Evolutionary conservation across 2,888 invertebrate species (phyloP).

Genomic region (Keiferia lycopersicella): DNA sequence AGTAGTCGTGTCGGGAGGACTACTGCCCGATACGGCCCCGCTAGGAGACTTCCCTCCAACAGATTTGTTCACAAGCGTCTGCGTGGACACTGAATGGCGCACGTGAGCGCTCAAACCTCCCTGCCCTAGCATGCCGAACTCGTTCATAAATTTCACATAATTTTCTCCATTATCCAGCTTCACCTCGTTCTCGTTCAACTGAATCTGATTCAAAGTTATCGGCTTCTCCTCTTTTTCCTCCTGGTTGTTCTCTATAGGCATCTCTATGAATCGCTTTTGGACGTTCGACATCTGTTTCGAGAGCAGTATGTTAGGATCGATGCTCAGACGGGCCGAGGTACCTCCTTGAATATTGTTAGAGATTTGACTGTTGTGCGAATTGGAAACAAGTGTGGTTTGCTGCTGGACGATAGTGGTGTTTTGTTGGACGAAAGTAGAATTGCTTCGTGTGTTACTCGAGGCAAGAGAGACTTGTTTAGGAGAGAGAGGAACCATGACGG

Average conservation of each 20-base stretch:
- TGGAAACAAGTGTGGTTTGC: slow-evolving; percentile 88
- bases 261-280: slow-evolving; percentile 49
- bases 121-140: slow-evolving; percentile 39
- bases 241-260: slow-evolving; percentile 39
- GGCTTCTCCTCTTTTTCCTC: slow-evolving; percentile 41
- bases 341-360: slow-evolving; percentile 53
- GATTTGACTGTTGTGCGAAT: slow-evolving; percentile 78
- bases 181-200: slow-evolving; percentile 33
- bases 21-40: slow-evolving; percentile 51
- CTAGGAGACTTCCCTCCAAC: slow-evolving; percentile 56
- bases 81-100: slow-evolving; percentile 88
- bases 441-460: slow-evolving; percentile 80
- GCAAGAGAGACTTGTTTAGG: slow-evolving; percentile 81
- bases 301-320: slow-evolving; percentile 82
- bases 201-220: slow-evolving; percentile 28
- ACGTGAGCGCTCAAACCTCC: slow-evolving; percentile 41
- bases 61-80: slow-evolving; percentile 81
- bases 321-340: slow-evolving; percentile 70
- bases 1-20: slow-evolving; percentile 92
- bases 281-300: slow-evolving; percentile 51
- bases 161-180: slow-evolving; percentile 44
- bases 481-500: slow-evolving; percentile 86
- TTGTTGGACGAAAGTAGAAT: slow-evolving; percentile 90
- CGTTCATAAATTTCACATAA: slow-evolving; percentile 51
- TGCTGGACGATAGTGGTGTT: slow-evolving; percentile 93